phyloP scores from a whole-genome alignment of 2,888 invertebrate genomes.

The Pandemis cinnamomeana region DNA sequence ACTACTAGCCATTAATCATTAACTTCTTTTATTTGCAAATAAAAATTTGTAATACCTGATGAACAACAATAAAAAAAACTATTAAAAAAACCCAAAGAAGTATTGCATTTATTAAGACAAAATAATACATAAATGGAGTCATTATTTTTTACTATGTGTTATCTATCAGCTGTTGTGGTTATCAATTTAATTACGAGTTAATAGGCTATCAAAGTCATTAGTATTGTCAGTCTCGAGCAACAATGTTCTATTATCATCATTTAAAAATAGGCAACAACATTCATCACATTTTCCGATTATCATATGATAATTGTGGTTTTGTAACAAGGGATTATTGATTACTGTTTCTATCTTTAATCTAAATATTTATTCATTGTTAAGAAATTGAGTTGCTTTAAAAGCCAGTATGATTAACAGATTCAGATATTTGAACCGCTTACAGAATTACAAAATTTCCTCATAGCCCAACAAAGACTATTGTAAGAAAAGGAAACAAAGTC shows the following conservation, averaged over 20 bases:
- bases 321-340: neutral
- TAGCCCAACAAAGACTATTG: too few relatives aligned
- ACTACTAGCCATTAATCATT: too few relatives aligned
- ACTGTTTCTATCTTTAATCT: neutral
- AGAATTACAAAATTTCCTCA: too few relatives aligned
- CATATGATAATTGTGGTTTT: neutral
- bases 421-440: too few relatives aligned
- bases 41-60: too few relatives aligned
- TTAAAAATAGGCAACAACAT: neutral
- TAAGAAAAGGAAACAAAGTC: too few relatives aligned
- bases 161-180: slow-evolving; percentile 30
- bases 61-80: too few relatives aligned
- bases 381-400: neutral
- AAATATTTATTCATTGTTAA: neutral
- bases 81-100: too few relatives aligned
- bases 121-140: neutral
- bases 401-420: too few relatives aligned
- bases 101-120: neutral
- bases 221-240: neutral
- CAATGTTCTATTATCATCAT: slow-evolving; percentile 10
- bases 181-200: slow-evolving; percentile 30
- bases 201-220: slow-evolving; percentile 33
- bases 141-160: slow-evolving; percentile 16
- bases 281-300: neutral
- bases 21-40: too few relatives aligned